Conservation (phyloP, 2,888 invertebrate genomes). For the Drosophila histrio region DNA sequence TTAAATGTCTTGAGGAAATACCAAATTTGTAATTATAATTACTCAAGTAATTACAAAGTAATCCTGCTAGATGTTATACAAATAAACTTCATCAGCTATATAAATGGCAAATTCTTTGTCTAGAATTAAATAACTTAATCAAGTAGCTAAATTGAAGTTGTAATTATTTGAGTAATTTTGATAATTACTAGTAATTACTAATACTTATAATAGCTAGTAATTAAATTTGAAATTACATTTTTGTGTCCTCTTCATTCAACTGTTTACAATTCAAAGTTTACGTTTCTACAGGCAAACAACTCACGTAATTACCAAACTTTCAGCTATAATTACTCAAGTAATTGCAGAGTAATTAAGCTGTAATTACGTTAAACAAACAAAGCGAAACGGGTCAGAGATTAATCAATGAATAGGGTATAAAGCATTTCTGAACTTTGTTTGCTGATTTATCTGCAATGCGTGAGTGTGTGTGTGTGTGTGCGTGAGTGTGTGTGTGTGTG, state of each 20-base stretch:
- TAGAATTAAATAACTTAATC: too few relatives aligned
- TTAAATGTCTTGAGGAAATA: too few relatives aligned
- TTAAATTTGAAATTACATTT: too few relatives aligned
- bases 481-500: not conserved
- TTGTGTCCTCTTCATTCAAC: too few relatives aligned
- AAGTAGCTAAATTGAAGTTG: too few relatives aligned
- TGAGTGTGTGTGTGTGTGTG: not conserved
- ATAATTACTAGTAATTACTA: too few relatives aligned
- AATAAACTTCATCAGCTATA: too few relatives aligned
- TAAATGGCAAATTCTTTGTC: too few relatives aligned
- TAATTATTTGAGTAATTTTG: too few relatives aligned
- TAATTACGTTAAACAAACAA: not conserved
- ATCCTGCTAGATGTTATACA: not conserved
- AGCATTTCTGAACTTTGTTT: not conserved
- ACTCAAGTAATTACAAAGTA: not conserved
- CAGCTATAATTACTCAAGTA: not conserved
- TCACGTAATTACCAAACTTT: not conserved
- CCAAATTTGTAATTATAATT: not conserved
- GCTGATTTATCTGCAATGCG: slow-evolving; percentile 10
- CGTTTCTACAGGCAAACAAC: too few relatives aligned
- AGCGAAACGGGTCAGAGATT: not conserved
- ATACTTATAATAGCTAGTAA: too few relatives aligned
- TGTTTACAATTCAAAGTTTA: too few relatives aligned
- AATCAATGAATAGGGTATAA: slow-evolving; percentile 7
- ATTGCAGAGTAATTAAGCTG: not conserved